Base-by-base conservation (phyloP, 2,797 vertebrate genomes). In the Sebastes glaucus region DNA sequence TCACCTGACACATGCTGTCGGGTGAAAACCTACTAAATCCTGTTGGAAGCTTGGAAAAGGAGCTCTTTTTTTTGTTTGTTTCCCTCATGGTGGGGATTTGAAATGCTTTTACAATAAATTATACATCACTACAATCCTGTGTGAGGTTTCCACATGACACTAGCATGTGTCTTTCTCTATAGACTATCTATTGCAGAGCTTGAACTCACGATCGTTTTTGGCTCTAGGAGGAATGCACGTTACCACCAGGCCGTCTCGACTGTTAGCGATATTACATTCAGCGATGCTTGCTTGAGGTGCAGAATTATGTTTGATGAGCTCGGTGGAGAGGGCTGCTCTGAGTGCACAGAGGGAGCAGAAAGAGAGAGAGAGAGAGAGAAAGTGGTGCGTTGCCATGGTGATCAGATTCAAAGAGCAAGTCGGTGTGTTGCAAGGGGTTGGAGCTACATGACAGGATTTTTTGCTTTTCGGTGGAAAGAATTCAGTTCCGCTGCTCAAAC, bases 371-470 rank as follows among this genome's bases (percentile, higher is more conserved):
- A 72, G 28, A n/a, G 63, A 72, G 74, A 81, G 87, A 85, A 82
- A 89, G 80, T 90, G 88, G 74, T 92, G 65, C 22, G 93, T 96
- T 95, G 91, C 93, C 94, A 95, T 95, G 95, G 95, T 53, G 89
- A 96, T 90, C 25, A 38, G 55, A 90, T 90, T 87, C 81, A 78
- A 79, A 89, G 88, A 88, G 82, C 85, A 68, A 79, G 87, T 67
- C 74, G 22, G 67, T 80, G 83, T 80, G 30, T 85, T 84, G 79
- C 66, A 78, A 64, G 77, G 77, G 86, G 86, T 87, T 92, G 89
- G 88, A 87, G 84, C 78, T 78, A 69, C 84, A 84, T 86, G 92
- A 91, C 87, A 92, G 88, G 88, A 78, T 80, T 86, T 85, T 83
- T 84, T 83, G 89, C 87, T 77, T 89, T 87, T 74, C 76, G 5